A percentile compares a stretch with the other conserved stretches of the same genome.
Evolutionary conservation across 2,113 vertebrate genomes (phyloP).

Genomic region (Cinclus cinclus): DNA sequence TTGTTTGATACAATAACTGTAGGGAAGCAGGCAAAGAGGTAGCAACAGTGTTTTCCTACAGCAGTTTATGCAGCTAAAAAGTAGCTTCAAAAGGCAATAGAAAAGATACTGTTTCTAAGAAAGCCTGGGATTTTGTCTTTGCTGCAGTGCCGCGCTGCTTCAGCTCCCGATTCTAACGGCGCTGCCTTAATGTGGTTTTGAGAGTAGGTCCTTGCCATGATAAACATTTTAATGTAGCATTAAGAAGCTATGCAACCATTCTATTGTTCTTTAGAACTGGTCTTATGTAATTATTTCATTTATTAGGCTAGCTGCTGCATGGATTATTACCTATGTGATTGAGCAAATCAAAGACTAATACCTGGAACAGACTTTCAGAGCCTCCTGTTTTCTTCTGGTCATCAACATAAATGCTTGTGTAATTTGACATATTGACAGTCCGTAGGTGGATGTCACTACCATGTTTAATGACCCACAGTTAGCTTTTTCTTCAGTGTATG

Average conservation of each 20-base stretch:
- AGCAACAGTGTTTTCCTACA: neutral
- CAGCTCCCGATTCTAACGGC: neutral
- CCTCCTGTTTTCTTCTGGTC: neutral
- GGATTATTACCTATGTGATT: neutral
- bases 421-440: neutral
- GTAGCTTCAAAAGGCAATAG: neutral
- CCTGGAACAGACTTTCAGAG: neutral
- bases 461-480: neutral
- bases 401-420: neutral
- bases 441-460: neutral
- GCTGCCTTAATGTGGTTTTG: neutral
- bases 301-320: neutral
- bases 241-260: neutral
- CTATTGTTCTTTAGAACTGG: neutral
- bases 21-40: neutral
- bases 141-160: neutral
- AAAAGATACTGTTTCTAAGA: neutral
- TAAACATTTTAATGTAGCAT: neutral
- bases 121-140: neutral
- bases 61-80: neutral
- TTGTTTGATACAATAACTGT: neutral
- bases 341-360: neutral
- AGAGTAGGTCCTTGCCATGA: neutral
- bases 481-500: neutral
- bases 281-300: neutral